Base-by-base conservation (phyloP, 2,797 vertebrate genomes). In the Hyperoplus lanceolatus region DNA sequence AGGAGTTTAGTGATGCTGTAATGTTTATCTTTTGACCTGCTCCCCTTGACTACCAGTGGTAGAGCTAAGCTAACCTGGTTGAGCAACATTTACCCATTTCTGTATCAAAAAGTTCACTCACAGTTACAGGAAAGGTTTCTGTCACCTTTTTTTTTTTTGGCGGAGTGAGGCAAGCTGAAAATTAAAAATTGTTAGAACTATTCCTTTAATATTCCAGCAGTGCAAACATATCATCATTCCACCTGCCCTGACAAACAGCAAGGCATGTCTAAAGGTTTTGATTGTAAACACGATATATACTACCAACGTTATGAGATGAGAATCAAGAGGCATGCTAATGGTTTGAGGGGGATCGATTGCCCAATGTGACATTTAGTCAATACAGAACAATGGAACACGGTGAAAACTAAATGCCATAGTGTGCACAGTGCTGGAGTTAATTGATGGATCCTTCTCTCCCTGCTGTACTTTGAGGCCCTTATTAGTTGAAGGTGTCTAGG, bases 331-430 rank as follows among this genome's bases (percentile, higher is more conserved):
- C 79, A 79, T 82, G 73, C 88, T 90, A 90, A 92, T 90, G 82
- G 88, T 54, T 16, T 38, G 58, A 70, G 42, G 49, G 53, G 45
- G 50, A 90, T 93, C 91, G 46, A 93, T 91, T 29, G 29, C 66
- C 42, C 72, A 42, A 16, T 59, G 80, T 90, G 92, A 84, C 92
- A 87, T 91, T 91, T 93, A 77, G 85, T 93, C 91, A 83, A 93
- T 93, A 89, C 48, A 77, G 67, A 90, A 92, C 91, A 88, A 92
- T 80, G 83, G 84, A 91, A 86, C 83, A 79, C 9, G 59, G 16
- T 48, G 83, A 90, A 92, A 87, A 90, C 80, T 65, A 92, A 93
- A 94, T 91, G 90, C 90, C 92, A 93, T 85, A 73, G 84, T 29
- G 83, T 90, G 81, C 86, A 67, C 67, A 78, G 79, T 53, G 75